These are phyloP conservation scores for Drosophila littoralis DNA, from an alignment of 1,140 invertebrate species.

Conservation along the genomic window DNA sequence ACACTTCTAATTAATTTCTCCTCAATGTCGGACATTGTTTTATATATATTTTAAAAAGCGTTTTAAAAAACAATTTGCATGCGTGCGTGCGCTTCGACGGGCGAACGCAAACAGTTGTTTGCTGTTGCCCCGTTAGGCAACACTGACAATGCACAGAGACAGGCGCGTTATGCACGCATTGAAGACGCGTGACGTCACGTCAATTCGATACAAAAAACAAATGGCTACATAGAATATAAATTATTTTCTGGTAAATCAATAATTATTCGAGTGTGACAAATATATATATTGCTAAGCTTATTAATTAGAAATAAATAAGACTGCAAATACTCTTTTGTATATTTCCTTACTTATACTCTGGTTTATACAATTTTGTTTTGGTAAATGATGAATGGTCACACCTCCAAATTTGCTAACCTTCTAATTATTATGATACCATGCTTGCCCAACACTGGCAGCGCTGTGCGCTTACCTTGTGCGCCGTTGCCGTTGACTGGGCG, in stretches of 20 bases:
- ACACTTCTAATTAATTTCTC: conserved; percentile 25
- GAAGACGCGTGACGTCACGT: background rate
- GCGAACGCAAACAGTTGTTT: background rate
- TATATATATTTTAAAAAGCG: conserved; percentile 14
- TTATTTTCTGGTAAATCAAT: background rate
- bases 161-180: conserved; percentile 14
- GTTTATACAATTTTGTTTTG: background rate
- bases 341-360: no score
- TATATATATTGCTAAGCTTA: no score
- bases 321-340: no score
- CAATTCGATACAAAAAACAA: background rate
- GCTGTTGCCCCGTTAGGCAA: background rate
- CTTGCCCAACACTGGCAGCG: conserved; percentile 15
- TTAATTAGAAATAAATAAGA: no score
- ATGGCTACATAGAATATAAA: background rate
- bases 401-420: background rate
- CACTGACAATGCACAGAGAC: conserved; percentile 18
- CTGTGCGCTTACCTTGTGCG: conserved; percentile 11
- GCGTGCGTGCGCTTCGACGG: conserved; percentile 21
- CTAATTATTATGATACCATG: background rate
- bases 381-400: background rate
- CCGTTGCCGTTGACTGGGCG: background rate
- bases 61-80: background rate
- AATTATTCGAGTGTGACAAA: no score
- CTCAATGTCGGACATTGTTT: conserved; percentile 16